These are phyloP conservation scores for Aphelinus certus DNA, from an alignment of 1,140 invertebrate species.

Conservation along the genomic window DNA sequence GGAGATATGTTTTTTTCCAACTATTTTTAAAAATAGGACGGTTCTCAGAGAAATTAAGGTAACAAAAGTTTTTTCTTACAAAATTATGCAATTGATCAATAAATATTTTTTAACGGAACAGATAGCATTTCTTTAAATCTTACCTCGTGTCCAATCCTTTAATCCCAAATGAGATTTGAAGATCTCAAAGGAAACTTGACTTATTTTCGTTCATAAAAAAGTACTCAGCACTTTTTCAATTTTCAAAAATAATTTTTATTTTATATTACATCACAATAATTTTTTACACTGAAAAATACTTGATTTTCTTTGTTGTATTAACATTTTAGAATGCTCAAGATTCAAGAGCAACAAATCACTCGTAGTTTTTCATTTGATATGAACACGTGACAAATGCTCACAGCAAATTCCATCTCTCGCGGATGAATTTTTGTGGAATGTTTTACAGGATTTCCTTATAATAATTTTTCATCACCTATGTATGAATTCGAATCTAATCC, in stretches of 20 bases:
- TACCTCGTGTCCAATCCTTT: not conserved
- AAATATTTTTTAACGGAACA: not conserved
- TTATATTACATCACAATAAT: too few relatives aligned
- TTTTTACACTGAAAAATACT: conserved; percentile 8
- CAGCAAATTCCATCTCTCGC: not conserved
- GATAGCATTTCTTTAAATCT: conserved; percentile 10
- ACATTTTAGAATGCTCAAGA: not conserved
- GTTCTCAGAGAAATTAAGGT: too few relatives aligned
- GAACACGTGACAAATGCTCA: too few relatives aligned
- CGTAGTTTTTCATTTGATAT: too few relatives aligned
- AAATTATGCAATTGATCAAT: too few relatives aligned
- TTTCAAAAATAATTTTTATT: not conserved
- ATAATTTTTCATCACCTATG: conserved; percentile 17
- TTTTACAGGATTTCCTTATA: not conserved
- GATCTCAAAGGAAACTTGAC: not conserved
- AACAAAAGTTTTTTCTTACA: not conserved
- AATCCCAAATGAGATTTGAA: not conserved
- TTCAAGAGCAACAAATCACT: too few relatives aligned
- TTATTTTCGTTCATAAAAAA: not conserved
- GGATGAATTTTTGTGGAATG: conserved; percentile 22
- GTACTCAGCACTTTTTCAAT: not conserved
- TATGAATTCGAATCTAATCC: conserved; percentile 58
- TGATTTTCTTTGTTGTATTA: conserved; percentile 1
- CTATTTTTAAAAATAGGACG: too few relatives aligned
- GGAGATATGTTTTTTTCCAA: not conserved